These are phyloP conservation scores for Cephus nigrinus DNA, from an alignment of 2,888 invertebrate species.

Conservation along the genomic window DNA sequence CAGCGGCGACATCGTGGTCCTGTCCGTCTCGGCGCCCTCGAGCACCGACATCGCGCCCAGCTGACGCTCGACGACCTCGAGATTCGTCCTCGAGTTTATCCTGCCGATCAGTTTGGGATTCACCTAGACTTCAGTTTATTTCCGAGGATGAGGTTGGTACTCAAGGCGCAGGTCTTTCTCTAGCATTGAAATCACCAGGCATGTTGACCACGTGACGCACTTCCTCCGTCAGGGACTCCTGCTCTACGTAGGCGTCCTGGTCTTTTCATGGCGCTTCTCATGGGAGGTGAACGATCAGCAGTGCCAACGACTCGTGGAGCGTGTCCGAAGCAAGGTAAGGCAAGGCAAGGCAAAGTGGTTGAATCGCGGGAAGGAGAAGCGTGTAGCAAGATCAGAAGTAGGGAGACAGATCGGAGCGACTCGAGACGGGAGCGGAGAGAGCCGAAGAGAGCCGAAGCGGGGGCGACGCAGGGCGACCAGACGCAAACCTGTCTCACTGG, in stretches of 20 bases:
- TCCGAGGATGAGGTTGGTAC: background rate
- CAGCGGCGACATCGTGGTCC: slow-evolving; percentile 60
- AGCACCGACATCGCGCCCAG: slow-evolving; percentile 12
- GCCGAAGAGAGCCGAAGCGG: background rate
- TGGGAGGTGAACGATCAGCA: background rate
- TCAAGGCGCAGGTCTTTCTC: background rate
- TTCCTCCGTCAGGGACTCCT: background rate
- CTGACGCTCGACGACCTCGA: background rate
- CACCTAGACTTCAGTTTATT: background rate
- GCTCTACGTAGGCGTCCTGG: background rate
- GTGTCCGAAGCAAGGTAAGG: background rate
- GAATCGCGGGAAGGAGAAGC: background rate
- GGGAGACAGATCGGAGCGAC: background rate
- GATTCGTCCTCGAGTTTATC: background rate
- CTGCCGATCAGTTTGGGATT: background rate
- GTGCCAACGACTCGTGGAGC: background rate
- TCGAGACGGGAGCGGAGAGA: background rate
- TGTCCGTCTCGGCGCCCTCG: slow-evolving; percentile 46
- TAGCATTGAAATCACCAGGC: background rate
- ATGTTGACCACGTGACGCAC: background rate
- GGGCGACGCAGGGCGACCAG: background rate
- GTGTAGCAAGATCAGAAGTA: background rate
- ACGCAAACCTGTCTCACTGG: slow-evolving; percentile 5
- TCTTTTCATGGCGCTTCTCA: background rate
- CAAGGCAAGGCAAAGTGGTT: too few species aligned